Conservation (phyloP, 2,113 vertebrate species). For the Orientallactaga bullata region DNA sequence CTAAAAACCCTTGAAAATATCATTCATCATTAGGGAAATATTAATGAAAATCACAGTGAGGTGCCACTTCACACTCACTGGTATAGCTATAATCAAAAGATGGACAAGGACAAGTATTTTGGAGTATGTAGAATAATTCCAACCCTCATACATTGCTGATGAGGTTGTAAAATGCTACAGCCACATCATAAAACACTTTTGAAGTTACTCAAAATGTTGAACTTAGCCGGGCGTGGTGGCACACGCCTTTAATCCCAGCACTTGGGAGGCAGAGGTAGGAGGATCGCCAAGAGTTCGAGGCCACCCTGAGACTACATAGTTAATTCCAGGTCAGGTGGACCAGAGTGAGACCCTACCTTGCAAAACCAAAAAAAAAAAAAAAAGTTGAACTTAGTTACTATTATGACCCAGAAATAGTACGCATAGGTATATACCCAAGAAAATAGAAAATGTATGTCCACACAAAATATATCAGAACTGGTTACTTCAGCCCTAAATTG, state of each 20-base stretch:
- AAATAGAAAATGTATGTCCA: constrained; percentile 5
- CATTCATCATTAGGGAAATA: constrained; percentile 27
- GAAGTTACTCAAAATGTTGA: constrained; percentile 47
- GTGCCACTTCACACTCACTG: neutral
- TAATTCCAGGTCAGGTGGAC: too few relatives aligned
- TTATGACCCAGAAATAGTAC: neutral
- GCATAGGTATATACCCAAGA: constrained; percentile 4
- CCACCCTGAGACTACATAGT: too few relatives aligned
- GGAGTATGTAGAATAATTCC: neutral
- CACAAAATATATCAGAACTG: constrained; percentile 14
- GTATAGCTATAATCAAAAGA: constrained; percentile 22
- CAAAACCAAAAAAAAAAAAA: too few relatives aligned
- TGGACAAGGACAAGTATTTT: neutral
- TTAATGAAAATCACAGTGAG: constrained; percentile 5
- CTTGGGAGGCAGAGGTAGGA: too few relatives aligned
- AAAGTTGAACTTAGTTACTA: constrained; percentile 23
- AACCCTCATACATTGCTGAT: neutral
- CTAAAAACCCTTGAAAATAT: constrained; percentile 30
- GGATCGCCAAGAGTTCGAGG: too few relatives aligned
- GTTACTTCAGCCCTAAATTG: constrained; percentile 5
- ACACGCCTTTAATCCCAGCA: too few relatives aligned
- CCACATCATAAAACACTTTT: constrained; percentile 47
- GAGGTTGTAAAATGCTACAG: neutral
- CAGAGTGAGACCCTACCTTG: too few relatives aligned
- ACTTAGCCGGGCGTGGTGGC: too few relatives aligned